Evolutionary conservation across 2,888 invertebrate genomes (phyloP).

Genomic region (Papilio demoleus): DNA sequence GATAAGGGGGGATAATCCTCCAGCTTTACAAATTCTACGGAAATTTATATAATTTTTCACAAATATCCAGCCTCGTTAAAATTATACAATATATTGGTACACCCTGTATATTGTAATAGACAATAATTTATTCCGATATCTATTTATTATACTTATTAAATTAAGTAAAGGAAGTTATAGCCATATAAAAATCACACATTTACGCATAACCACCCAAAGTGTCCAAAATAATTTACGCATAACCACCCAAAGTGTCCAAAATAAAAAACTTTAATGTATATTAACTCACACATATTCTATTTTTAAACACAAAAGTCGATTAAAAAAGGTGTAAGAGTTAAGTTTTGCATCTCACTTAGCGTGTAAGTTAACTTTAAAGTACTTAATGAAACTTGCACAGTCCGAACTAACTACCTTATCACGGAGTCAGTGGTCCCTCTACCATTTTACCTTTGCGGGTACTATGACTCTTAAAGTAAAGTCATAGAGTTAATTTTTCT

Average conservation of each 20-base stretch:
- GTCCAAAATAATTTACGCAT: background rate
- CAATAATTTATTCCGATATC: too few relatives aligned
- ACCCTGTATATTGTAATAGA: too few relatives aligned
- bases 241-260: background rate
- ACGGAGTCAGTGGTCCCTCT: constrained; percentile 42
- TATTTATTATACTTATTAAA: too few relatives aligned
- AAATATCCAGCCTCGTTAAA: too few relatives aligned
- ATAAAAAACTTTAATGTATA: constrained; percentile 6
- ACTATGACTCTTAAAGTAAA: background rate
- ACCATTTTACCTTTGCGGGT: constrained; percentile 4
- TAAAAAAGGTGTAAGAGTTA: constrained; percentile 4
- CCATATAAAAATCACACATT: too few relatives aligned
- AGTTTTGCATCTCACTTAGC: constrained; percentile 31
- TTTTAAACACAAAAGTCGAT: constrained; percentile 21
- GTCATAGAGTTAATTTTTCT: constrained; percentile 24
- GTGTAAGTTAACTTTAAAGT: constrained; percentile 35
- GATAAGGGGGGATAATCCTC: too few relatives aligned
- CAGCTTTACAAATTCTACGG: too few relatives aligned
- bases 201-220: too few relatives aligned
- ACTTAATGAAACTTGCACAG: constrained; percentile 45
- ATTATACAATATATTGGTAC: too few relatives aligned
- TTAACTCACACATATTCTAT: constrained; percentile 28
- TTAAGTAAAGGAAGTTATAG: too few relatives aligned
- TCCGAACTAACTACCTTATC: constrained; percentile 49
- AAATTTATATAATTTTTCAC: too few relatives aligned